phyloP scores from a whole-genome alignment of 1,140 invertebrate species.

The Cyclina sinensis region DNA sequence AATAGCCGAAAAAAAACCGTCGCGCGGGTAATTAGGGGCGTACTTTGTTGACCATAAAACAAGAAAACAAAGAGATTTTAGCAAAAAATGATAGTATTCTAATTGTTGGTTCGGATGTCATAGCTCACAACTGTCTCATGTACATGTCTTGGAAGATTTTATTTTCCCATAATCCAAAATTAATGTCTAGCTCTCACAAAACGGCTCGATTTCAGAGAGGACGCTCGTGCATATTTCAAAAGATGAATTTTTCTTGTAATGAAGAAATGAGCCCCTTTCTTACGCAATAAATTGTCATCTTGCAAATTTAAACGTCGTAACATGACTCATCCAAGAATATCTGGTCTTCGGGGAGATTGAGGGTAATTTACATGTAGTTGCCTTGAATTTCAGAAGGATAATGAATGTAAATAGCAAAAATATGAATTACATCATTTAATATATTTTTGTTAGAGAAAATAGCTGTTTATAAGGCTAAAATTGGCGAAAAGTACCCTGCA shows the following conservation, averaged over 20 bases:
- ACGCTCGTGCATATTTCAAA: slow-evolving; percentile 22
- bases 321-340: neutral
- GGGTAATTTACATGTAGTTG: too few species aligned
- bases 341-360: too few species aligned
- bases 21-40: neutral
- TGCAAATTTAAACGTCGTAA: slow-evolving; percentile 16
- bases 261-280: slow-evolving; percentile 14
- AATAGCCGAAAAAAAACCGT: neutral
- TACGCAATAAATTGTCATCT: slow-evolving; percentile 9
- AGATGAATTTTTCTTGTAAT: slow-evolving; percentile 1
- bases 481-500: too few species aligned
- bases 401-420: too few species aligned
- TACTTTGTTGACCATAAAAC: slow-evolving; percentile 23
- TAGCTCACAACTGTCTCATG: slow-evolving; percentile 10
- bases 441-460: too few species aligned
- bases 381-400: too few species aligned
- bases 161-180: neutral
- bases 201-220: neutral
- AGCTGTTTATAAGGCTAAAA: too few species aligned
- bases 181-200: slow-evolving; percentile 16
- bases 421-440: too few species aligned
- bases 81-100: neutral
- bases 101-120: neutral
- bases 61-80: slow-evolving; percentile 44
- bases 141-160: slow-evolving; percentile 7